Percentiles rank a stretch among this genome's conserved stretches.
phyloP scores from a whole-genome alignment of 2,113 vertebrate genomes.

The Erpornis zantholeuca region DNA sequence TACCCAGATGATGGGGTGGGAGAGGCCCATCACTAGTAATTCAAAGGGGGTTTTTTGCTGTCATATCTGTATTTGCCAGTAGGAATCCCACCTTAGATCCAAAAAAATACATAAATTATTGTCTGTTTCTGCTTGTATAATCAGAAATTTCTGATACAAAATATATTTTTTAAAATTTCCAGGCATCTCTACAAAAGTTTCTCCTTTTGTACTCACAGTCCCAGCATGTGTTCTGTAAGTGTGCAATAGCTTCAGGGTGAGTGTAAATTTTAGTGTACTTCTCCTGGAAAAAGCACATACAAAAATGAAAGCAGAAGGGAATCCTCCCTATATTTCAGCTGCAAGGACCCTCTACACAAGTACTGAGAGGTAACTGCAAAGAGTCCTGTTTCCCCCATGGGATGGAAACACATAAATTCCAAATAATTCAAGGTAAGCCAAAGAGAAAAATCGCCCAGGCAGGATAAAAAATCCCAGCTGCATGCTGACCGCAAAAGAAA shows the following conservation, averaged over 20 bases:
- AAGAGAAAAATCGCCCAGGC: slow-evolving; percentile 14
- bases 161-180: neutral
- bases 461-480: slow-evolving; percentile 30
- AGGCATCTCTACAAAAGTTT: neutral
- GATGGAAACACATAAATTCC: slow-evolving; percentile 10
- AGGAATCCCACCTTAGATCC: neutral
- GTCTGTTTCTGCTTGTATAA: neutral
- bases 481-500: neutral
- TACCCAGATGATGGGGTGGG: neutral
- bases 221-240: accelerated
- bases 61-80: neutral
- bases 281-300: neutral
- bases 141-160: neutral
- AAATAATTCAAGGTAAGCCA: slow-evolving; percentile 34
- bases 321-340: neutral
- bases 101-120: neutral
- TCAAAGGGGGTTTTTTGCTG: accelerated
- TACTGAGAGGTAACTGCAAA: neutral
- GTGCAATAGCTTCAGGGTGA: neutral
- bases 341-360: neutral
- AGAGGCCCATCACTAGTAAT: neutral
- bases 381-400: neutral
- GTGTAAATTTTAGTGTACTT: neutral
- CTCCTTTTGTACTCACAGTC: neutral
- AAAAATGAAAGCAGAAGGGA: neutral